Percentiles rank a stretch among this genome's conserved stretches.
Conservation (phyloP, 2,113 vertebrate genomes). For the Pelecanoides urinatrix region DNA sequence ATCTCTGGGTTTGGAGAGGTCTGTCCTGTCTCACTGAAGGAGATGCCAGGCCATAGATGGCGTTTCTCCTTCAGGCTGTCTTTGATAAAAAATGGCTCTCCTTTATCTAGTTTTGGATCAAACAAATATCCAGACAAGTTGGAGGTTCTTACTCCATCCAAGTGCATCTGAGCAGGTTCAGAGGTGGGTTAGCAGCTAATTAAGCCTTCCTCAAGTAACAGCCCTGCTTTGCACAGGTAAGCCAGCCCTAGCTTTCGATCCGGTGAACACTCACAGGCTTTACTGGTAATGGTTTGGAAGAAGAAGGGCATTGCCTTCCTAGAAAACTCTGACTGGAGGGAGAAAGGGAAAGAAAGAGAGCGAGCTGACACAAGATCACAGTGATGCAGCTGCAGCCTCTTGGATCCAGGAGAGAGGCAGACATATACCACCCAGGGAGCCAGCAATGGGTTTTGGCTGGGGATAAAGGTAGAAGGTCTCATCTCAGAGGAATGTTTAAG, state of each 20-base stretch:
- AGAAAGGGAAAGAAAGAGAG: neutral
- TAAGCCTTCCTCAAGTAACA: neutral
- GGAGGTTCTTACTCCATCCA: neutral
- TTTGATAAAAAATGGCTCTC: neutral
- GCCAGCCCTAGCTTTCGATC: neutral
- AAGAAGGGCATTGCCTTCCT: neutral
- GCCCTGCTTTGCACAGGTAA: neutral
- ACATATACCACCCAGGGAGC: neutral
- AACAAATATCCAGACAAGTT: neutral
- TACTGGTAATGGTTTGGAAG: neutral
- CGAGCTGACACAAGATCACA: rapidly evolving
- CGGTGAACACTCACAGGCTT: neutral
- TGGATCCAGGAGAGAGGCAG: neutral
- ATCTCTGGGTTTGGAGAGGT: neutral
- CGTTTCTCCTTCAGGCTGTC: neutral
- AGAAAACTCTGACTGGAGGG: neutral
- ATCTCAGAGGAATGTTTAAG: conserved; percentile 31
- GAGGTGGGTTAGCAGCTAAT: neutral
- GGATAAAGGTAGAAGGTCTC: conserved; percentile 31
- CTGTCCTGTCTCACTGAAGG: neutral
- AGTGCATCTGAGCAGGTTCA: neutral
- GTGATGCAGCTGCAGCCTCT: conserved; percentile 11
- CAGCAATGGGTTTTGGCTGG: neutral
- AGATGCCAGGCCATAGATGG: neutral
- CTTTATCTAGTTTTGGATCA: neutral